Evolutionary conservation across 64 coral and sea anemone genomes (phyloP).

Genomic region (Actinia equina): DNA sequence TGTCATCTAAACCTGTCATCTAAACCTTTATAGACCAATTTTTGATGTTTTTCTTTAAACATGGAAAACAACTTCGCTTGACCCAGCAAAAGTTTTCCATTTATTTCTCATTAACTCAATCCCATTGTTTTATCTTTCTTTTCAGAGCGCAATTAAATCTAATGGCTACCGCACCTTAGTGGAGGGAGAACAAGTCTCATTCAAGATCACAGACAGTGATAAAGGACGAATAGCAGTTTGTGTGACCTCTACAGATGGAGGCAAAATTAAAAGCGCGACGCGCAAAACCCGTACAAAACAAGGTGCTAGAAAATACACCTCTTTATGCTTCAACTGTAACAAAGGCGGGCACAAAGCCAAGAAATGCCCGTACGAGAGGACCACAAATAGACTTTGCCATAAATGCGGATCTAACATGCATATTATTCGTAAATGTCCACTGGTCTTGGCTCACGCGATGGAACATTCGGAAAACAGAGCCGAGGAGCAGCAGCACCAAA

Average conservation of each 20-base stretch:
- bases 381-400: conserved; percentile 53
- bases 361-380: conserved; percentile 74
- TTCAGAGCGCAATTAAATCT: conserved; percentile 76
- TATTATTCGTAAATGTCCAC: conserved; percentile 79
- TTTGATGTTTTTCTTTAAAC: too few species aligned
- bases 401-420: conserved; percentile 70
- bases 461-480: background rate
- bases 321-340: conserved; percentile 88
- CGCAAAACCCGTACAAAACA: conserved; percentile 62
- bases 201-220: conserved; percentile 65
- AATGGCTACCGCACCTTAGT: conserved; percentile 73
- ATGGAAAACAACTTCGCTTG: too few species aligned
- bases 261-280: conserved; percentile 47
- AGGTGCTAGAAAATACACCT: conserved; percentile 81
- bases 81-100: background rate
- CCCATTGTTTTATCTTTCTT: background rate
- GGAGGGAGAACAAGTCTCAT: conserved; percentile 77
- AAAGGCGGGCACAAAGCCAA: conserved; percentile 68
- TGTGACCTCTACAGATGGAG: conserved; percentile 71
- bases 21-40: too few species aligned
- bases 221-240: conserved; percentile 73
- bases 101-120: background rate
- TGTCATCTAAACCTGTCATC: too few species aligned
- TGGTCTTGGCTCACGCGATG: background rate
- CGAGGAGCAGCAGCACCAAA: background rate